Evolutionary conservation across 2,888 invertebrate species (phyloP), one percentile per base, ranked within the genome.

Genomic region (Diplolepis rosae): DNA sequence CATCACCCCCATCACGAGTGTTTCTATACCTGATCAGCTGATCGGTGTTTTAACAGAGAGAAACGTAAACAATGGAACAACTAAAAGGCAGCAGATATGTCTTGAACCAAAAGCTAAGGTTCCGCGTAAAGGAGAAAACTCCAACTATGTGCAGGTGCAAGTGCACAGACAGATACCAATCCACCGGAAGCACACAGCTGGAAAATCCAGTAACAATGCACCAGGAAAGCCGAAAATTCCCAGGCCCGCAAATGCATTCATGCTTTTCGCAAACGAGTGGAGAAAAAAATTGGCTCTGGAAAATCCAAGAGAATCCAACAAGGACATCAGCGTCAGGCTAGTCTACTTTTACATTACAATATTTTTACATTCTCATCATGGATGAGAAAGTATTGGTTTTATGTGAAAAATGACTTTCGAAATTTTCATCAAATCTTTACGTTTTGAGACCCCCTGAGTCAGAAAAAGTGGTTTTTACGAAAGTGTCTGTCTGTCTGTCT

Each of bases 251-350:
- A 92, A 93, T 82, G 92, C 92, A 0, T 93, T 93, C 79, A 92
- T 93, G 92, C 87, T 92, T 9, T 92, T 92, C 80, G 92, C 92
- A 24, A 92, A 92, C 81, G 91, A 92, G 75, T 91, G 92, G 89
- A 85, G 93, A 32, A 91, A 91, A 81, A 90, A 90, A 78, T 86
- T 92, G 77, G 91, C 92, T 1, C 87, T 89, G 42, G 88, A 90
- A 79, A 90, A 90, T 85, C 92, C 92, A 0, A 87, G 90, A 13
- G 92, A 92, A 77, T 92, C 91, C 48, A 93, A 92, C 84, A 92
- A 92, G 85, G 91, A 92, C 80, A 92, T 92, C 75, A 92, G 92
- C 79, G 91, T 91, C 79, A 89, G 91, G 81, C 84, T 85, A 79
- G 88, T 88, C 18, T 67, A 71, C n/a, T 52, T 50, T 7, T 66